A percentile compares a stretch with the other conserved stretches of the same genome.
These are phyloP conservation scores for Chaenogobius annularis DNA, from an alignment of 2,113 vertebrate species.

Conservation along the genomic window DNA sequence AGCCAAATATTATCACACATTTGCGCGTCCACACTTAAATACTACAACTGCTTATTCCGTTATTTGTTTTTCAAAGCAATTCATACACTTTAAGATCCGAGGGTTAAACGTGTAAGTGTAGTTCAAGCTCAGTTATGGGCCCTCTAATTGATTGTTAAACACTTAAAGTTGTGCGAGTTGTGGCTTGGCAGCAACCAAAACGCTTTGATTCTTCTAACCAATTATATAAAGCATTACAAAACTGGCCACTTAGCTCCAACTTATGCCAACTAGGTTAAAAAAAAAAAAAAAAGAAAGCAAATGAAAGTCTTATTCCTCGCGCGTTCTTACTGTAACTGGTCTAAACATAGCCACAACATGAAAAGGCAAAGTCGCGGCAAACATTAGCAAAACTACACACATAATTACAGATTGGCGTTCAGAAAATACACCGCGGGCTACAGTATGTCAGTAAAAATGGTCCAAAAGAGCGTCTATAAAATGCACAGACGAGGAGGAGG, in stretches of 20 bases:
- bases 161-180: not conserved
- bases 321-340: not conserved
- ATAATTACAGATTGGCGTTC: conserved; percentile 46
- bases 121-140: not conserved
- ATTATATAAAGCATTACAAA: not conserved
- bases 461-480: conserved; percentile 51
- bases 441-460: conserved; percentile 61
- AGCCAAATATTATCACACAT: no score
- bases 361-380: conserved; percentile 26
- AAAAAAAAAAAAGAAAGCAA: not conserved
- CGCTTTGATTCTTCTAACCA: not conserved
- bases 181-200: not conserved
- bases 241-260: not conserved
- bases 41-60: no score
- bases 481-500: conserved; percentile 41
- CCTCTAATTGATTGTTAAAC: not conserved
- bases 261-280: not conserved
- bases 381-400: conserved; percentile 16
- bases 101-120: not conserved
- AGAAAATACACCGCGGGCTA: conserved; percentile 51
- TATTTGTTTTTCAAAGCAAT: no score
- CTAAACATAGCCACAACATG: conserved; percentile 53
- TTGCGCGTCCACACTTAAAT: no score
- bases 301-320: not conserved
- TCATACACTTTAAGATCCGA: not conserved